These are phyloP conservation scores for Clepsis dumicolana DNA, from an alignment of 2,888 invertebrate species.

Conservation along the genomic window DNA sequence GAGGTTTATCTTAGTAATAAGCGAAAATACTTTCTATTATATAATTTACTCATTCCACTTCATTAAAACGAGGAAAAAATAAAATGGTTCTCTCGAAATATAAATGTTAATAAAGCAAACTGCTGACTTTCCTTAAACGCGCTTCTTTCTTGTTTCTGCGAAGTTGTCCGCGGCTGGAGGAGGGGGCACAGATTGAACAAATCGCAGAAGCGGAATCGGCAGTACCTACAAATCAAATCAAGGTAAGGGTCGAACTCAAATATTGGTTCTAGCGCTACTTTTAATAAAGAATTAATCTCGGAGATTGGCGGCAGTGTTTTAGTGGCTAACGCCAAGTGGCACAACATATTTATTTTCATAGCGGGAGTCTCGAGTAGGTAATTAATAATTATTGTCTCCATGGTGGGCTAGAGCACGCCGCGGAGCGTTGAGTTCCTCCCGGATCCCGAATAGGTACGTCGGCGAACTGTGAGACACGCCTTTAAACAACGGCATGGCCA, in stretches of 20 bases:
- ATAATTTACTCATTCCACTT: constrained; percentile 17
- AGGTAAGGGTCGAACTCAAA: background rate
- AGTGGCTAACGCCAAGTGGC: too few relatives aligned
- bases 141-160: constrained; percentile 24
- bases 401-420: too few relatives aligned
- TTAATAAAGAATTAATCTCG: background rate
- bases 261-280: background rate
- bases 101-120: constrained; percentile 32
- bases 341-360: too few relatives aligned
- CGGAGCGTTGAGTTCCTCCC: too few relatives aligned
- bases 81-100: constrained; percentile 33
- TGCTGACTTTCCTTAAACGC: constrained; percentile 32
- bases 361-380: too few relatives aligned
- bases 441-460: too few relatives aligned
- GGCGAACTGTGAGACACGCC: too few relatives aligned
- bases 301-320: background rate
- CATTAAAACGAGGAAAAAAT: constrained; percentile 20
- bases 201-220: constrained; percentile 2
- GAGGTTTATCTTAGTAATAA: too few relatives aligned
- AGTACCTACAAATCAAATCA: background rate
- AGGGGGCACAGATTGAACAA: background rate
- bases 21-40: background rate
- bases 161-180: background rate
- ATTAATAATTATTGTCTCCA: too few relatives aligned
- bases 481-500: too few relatives aligned